A percentile compares a stretch with the other conserved stretches of the same genome.
phyloP scores from a whole-genome alignment of 2,888 invertebrate genomes.

The Philereme transversata region DNA sequence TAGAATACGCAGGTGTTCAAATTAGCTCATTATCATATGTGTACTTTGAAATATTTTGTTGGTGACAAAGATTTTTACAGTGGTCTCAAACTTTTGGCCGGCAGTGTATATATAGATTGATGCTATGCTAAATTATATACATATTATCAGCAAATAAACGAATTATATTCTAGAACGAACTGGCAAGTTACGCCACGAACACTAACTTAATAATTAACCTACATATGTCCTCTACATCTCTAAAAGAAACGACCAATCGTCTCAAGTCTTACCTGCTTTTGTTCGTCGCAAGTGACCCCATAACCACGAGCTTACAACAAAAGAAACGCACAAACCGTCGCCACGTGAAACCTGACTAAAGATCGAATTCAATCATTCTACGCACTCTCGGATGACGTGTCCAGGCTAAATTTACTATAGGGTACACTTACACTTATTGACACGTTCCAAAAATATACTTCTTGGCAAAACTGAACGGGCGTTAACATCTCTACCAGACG shows the following conservation, averaged over 20 bases:
- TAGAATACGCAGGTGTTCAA: too few relatives aligned
- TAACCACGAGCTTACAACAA: slow-evolving; percentile 43
- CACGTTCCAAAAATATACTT: slow-evolving; percentile 82
- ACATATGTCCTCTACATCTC: slow-evolving; percentile 5
- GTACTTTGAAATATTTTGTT: too few relatives aligned
- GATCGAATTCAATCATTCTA: slow-evolving; percentile 68
- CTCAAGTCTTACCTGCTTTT: slow-evolving; percentile 31
- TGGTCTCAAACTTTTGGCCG: too few relatives aligned
- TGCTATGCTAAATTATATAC: too few relatives aligned
- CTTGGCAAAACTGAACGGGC: slow-evolving; percentile 83
- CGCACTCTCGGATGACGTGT: slow-evolving; percentile 72
- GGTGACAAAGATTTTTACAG: too few relatives aligned
- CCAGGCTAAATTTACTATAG: slow-evolving; percentile 76
- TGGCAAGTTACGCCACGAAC: too few relatives aligned
- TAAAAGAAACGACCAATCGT: slow-evolving; percentile 8
- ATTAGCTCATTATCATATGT: too few relatives aligned
- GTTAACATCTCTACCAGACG: slow-evolving; percentile 81
- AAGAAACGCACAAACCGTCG: slow-evolving; percentile 42
- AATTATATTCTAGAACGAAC: too few relatives aligned
- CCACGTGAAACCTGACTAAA: slow-evolving; percentile 51
- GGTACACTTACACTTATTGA: slow-evolving; percentile 79
- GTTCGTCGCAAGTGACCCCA: slow-evolving; percentile 42
- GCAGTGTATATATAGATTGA: too few relatives aligned
- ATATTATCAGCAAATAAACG: too few relatives aligned
- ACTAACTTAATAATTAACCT: neutral